These are phyloP conservation scores for Dinoponera quadriceps DNA, from an alignment of 1,140 invertebrate genomes.

Conservation along the genomic window DNA sequence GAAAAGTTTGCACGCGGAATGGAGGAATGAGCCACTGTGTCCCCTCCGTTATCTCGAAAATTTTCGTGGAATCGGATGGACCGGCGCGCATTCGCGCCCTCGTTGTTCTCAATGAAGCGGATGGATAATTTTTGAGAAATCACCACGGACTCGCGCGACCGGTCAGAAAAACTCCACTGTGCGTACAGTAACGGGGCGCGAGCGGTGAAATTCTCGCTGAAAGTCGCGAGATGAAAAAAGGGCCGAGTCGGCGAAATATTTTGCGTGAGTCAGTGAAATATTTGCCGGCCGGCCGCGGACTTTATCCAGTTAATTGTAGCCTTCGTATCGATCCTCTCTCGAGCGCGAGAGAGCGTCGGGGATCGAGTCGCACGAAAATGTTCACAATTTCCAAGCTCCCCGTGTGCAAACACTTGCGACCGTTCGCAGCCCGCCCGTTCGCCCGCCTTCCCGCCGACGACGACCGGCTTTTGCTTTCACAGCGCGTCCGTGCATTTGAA, in stretches of 20 bases:
- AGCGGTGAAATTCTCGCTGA: background rate
- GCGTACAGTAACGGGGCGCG: background rate
- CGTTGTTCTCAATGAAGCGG: conserved; percentile 31
- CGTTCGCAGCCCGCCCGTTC: background rate
- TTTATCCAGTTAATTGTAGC: conserved; percentile 53
- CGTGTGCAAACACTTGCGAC: conserved; percentile 48
- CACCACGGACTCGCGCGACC: background rate
- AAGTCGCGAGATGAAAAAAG: conserved; percentile 10
- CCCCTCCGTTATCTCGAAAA: background rate
- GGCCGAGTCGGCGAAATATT: conserved; percentile 45
- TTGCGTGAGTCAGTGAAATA: conserved; percentile 43
- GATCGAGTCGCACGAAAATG: conserved; percentile 46
- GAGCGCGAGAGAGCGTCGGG: conserved; percentile 21
- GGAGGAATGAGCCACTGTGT: background rate
- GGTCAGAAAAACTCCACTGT: background rate
- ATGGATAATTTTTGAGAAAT: conserved; percentile 48
- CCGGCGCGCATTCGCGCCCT: background rate
- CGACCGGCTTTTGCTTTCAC: conserved; percentile 44
- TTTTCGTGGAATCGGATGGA: conserved; percentile 1
- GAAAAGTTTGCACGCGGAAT: conserved; percentile 18
- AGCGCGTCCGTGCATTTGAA: conserved; percentile 41
- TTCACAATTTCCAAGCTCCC: conserved; percentile 49
- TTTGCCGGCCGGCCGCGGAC: conserved; percentile 20
- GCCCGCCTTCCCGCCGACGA: background rate
- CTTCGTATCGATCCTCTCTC: conserved; percentile 46